Percentiles rank a stretch among this genome's conserved stretches.
Evolutionary conservation across 2,888 invertebrate species (phyloP).

Genomic region (Acleris laterana): DNA sequence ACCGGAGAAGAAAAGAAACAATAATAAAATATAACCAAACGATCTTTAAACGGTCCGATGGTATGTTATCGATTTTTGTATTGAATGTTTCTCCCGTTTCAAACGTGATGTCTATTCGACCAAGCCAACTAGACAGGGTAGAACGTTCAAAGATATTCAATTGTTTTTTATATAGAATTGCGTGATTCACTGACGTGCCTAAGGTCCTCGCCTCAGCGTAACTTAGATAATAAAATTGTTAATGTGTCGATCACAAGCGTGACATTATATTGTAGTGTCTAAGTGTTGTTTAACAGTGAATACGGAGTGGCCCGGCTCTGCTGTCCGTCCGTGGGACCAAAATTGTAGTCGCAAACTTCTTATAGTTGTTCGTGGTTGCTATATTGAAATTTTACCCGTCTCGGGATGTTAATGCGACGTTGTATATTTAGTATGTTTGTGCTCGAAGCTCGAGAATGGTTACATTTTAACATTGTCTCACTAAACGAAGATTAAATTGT

Average conservation of each 20-base stretch:
- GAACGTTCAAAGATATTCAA: not conserved
- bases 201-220: conserved; percentile 36
- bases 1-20: too few relatives aligned
- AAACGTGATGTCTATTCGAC: too few relatives aligned
- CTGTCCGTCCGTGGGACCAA: conserved; percentile 71
- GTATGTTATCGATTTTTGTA: too few relatives aligned
- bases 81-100: too few relatives aligned
- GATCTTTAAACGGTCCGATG: too few relatives aligned
- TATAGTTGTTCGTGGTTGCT: conserved; percentile 57
- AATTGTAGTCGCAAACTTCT: conserved; percentile 63
- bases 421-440: conserved; percentile 7
- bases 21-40: too few relatives aligned
- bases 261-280: conserved; percentile 56
- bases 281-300: conserved; percentile 64
- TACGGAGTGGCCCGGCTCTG: conserved; percentile 48
- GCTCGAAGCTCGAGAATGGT: not conserved
- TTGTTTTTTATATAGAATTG: not conserved
- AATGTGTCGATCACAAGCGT: conserved; percentile 66
- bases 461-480: conserved; percentile 1
- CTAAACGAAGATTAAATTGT: conserved; percentile 45
- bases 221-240: conserved; percentile 65
- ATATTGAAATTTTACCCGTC: conserved; percentile 59
- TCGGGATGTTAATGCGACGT: conserved; percentile 23
- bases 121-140: too few relatives aligned
- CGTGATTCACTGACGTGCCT: conserved; percentile 1